Conservation (phyloP, 1,140 invertebrate genomes). For the Saccostrea echinata region DNA sequence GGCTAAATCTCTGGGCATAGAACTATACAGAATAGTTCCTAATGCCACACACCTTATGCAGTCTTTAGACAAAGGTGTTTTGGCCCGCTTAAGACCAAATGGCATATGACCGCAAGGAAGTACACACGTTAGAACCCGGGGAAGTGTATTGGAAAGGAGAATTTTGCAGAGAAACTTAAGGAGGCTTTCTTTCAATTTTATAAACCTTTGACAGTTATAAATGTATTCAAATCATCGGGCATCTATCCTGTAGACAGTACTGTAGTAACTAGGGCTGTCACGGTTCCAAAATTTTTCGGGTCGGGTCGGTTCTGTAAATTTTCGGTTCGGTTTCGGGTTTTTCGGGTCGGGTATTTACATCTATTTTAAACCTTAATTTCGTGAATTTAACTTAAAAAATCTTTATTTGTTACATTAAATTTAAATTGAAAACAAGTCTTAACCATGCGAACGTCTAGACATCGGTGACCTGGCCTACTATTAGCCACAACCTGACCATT, state of each 20-base stretch:
- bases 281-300: too few species aligned
- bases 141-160: constrained; percentile 50
- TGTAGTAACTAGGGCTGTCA: constrained; percentile 44
- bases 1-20: constrained; percentile 45
- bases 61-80: constrained; percentile 57
- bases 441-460: too few species aligned
- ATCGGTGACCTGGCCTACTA: too few species aligned
- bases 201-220: constrained; percentile 54
- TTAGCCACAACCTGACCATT: too few species aligned
- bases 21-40: constrained; percentile 54
- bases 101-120: constrained; percentile 44
- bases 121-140: constrained; percentile 53
- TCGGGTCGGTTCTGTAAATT: too few species aligned
- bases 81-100: constrained; percentile 53
- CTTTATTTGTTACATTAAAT: too few species aligned
- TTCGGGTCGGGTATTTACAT: too few species aligned
- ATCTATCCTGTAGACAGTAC: constrained; percentile 54
- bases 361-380: too few species aligned
- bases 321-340: too few species aligned
- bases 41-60: constrained; percentile 63
- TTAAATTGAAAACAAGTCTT: too few species aligned
- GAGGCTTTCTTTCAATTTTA: constrained; percentile 57
- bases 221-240: constrained; percentile 6
- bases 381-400: too few species aligned
- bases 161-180: constrained; percentile 58